phyloP scores from a whole-genome alignment of 2,797 vertebrate genomes.

The Sebastes aleutianus region DNA sequence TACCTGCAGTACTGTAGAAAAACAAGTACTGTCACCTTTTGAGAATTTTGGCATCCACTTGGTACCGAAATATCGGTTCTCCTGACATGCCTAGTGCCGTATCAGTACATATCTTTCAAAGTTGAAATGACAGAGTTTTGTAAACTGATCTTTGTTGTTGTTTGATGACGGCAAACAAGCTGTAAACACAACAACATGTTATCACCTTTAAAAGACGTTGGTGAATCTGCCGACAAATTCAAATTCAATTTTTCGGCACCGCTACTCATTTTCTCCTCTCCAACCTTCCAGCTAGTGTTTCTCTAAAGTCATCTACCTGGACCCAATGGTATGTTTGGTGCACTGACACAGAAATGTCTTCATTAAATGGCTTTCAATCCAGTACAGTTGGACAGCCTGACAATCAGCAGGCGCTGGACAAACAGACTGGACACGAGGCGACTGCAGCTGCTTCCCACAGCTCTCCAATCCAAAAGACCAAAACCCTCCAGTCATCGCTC shows the following conservation, averaged over 20 bases:
- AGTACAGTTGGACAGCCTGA: conserved; percentile 31
- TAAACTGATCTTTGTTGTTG: neutral
- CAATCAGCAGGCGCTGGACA: conserved; percentile 53
- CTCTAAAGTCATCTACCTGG: neutral
- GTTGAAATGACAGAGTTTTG: neutral
- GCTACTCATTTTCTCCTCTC: neutral
- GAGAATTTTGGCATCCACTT: too few relatives aligned
- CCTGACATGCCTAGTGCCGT: too few relatives aligned
- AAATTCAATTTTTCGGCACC: neutral
- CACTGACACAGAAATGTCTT: neutral
- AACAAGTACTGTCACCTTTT: too few relatives aligned
- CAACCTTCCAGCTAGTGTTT: neutral
- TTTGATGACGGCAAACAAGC: neutral
- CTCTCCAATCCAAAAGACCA: conserved; percentile 17
- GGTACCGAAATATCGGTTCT: too few relatives aligned
- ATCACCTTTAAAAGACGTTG: neutral
- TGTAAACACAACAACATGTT: neutral
- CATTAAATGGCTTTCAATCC: conserved; percentile 20
- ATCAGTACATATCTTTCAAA: neutral
- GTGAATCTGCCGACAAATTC: neutral
- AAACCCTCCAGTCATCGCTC: conserved; percentile 36
- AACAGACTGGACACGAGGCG: conserved; percentile 51
- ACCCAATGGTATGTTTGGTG: neutral
- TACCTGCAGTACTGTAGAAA: too few relatives aligned
- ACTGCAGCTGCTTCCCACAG: conserved; percentile 50